Evolutionary conservation across 2,888 invertebrate species (phyloP).

Genomic region (Hemistola chrysoprasaria): DNA sequence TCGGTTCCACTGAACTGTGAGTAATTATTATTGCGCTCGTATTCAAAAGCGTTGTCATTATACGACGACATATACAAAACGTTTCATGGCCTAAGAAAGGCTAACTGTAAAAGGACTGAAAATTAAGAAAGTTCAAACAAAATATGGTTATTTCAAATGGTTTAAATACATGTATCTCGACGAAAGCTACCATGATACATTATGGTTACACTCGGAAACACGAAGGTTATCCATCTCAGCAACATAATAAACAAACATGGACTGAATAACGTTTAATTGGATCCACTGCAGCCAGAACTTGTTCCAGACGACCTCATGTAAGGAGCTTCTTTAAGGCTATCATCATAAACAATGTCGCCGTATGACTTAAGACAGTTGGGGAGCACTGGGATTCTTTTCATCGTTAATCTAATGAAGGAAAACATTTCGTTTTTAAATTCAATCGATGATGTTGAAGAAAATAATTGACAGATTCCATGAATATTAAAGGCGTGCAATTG

Average conservation of each 20-base stretch:
- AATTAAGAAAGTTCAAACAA: no score
- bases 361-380: slow-evolving; percentile 8
- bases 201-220: neutral
- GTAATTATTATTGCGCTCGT: no score
- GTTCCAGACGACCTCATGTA: slow-evolving; percentile 5
- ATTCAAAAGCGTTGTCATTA: no score
- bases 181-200: no score
- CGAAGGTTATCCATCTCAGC: slow-evolving; percentile 3
- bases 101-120: slow-evolving; percentile 1
- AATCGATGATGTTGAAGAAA: slow-evolving; percentile 33
- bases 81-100: slow-evolving; percentile 4
- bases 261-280: slow-evolving; percentile 18
- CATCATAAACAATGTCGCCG: slow-evolving; percentile 20
- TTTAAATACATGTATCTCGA: no score
- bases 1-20: slow-evolving; percentile 28
- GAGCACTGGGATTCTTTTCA: slow-evolving; percentile 11
- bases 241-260: slow-evolving; percentile 5
- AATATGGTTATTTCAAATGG: no score
- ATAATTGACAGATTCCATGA: slow-evolving; percentile 57
- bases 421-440: slow-evolving; percentile 33
- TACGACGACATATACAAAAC: no score
- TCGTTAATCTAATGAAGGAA: slow-evolving; percentile 32
- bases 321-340: slow-evolving; percentile 5
- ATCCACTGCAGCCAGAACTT: slow-evolving; percentile 7
- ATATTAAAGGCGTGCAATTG: slow-evolving; percentile 57